Conservation (phyloP, 2,113 vertebrate species). For the Todiramphus saurophagus region DNA sequence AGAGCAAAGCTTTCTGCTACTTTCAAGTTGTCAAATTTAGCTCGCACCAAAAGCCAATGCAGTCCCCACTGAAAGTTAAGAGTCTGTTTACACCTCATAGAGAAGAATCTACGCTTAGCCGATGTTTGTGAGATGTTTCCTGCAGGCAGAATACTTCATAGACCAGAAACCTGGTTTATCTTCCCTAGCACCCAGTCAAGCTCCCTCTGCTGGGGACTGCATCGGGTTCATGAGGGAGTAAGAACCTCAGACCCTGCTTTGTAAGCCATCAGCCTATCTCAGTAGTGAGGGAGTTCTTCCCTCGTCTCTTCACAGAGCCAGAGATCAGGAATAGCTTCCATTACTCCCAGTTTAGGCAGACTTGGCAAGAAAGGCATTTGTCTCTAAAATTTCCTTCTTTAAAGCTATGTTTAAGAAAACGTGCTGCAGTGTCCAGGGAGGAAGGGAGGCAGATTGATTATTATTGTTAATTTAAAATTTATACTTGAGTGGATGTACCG, state of each 20-base stretch:
- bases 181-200: background rate
- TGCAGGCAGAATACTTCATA: background rate
- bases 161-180: background rate
- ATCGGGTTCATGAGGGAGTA: rapidly evolving
- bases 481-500: background rate
- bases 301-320: background rate
- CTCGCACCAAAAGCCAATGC: background rate
- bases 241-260: background rate
- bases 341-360: background rate
- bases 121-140: background rate
- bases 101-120: background rate
- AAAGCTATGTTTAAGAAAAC: background rate
- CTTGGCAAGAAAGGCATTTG: background rate
- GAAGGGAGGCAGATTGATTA: rapidly evolving
- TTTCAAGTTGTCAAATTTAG: background rate
- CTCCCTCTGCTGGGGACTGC: background rate
- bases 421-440: background rate
- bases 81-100: background rate
- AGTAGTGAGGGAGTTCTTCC: background rate
- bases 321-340: background rate
- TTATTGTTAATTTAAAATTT: background rate
- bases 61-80: background rate
- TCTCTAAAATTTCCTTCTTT: background rate
- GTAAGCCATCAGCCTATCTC: background rate
- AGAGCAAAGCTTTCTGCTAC: background rate